A percentile compares a stretch with the other conserved stretches of the same genome.
Evolutionary conservation across 1,140 invertebrate species (phyloP).

Genomic region (Hyles euphorbiae): DNA sequence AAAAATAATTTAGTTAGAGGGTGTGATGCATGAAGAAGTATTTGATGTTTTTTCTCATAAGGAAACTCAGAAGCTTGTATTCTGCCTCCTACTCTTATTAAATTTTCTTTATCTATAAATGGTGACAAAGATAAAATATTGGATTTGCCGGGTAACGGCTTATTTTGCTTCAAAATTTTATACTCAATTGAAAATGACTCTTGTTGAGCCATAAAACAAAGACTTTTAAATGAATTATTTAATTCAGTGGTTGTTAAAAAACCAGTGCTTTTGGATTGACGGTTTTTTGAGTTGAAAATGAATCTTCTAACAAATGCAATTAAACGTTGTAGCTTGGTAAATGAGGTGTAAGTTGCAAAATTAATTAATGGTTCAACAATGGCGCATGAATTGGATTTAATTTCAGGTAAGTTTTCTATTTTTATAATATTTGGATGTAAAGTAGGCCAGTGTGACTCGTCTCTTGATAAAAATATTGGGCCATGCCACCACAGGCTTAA

Average conservation of each 20-base stretch:
- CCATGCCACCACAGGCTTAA: too few relatives aligned
- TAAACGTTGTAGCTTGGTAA: not conserved
- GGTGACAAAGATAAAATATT: not conserved
- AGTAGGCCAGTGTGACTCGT: too few relatives aligned
- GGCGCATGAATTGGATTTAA: too few relatives aligned
- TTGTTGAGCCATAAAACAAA: too few relatives aligned
- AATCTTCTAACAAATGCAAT: not conserved
- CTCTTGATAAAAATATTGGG: too few relatives aligned
- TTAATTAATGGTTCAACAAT: not conserved
- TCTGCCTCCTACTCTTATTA: slow-evolving; percentile 10
- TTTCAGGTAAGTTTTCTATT: too few relatives aligned
- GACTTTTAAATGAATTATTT: too few relatives aligned
- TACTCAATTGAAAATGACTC: too few relatives aligned
- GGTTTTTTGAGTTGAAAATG: not conserved
- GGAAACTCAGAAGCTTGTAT: not conserved
- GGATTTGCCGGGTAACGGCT: not conserved
- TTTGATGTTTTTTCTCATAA: slow-evolving; percentile 9
- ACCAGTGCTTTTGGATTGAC: too few relatives aligned
- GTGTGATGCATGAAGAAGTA: slow-evolving; percentile 4
- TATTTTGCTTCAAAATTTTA: too few relatives aligned
- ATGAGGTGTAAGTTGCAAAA: not conserved
- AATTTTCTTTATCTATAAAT: not conserved
- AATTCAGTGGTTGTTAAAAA: too few relatives aligned
- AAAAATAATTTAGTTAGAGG: slow-evolving; percentile 11
- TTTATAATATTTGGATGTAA: too few relatives aligned